Base-by-base conservation (phyloP, 2,797 vertebrate genomes). In the Thalassophryne amazonica region DNA sequence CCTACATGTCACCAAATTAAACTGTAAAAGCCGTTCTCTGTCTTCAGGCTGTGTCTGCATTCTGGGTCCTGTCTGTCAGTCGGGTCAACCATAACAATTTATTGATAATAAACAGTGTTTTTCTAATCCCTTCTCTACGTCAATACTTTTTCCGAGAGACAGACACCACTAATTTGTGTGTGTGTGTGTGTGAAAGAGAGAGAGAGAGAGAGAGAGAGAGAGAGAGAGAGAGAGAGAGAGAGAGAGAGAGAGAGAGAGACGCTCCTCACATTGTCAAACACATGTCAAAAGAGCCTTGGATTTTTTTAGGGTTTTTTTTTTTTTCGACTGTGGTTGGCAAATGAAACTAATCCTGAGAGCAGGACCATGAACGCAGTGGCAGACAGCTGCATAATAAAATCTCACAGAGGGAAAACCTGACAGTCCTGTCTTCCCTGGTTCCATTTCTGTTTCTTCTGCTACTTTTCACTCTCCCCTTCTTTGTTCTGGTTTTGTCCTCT, bases 361-460 rank as follows among this genome's bases (percentile, higher is more conserved):
- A 53, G 15, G 13, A 57, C 62, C 36, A 50, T 63, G 58, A 43
- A 60, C 20, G 40, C 60, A 40, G 45, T 38, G 46, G 42, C 53
- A 50, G 39, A 78, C 74, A 69, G 78, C 57, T 63, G 58, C 53
- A 62, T 83, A 73, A 86, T 82, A 66, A 82, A 81, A 80, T 61
- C 60, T 61, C 73, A 60, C 50, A 53, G 39, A 47, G 69, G 58
- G 67, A 69, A 72, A 71, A 64, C 59, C 51, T 73, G 56, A 72
- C 65, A 75, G 68, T 67, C 66, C 58, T 0, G 27, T 56, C 52
- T 53, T 51, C 48, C 48, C 41, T 69, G 33, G 36, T n/a, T n/a
- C n/a, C n/a, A n/a, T n/a, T n/a, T n/a, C n/a, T 64, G 42, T 78
- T 13, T 50, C 20, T 28, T 37, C 31, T 11, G 20, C 32, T 36